Percentiles rank a stretch among this genome's conserved stretches.
Conservation (phyloP, 2,888 invertebrate genomes). For the Trissolcus japonicus region DNA sequence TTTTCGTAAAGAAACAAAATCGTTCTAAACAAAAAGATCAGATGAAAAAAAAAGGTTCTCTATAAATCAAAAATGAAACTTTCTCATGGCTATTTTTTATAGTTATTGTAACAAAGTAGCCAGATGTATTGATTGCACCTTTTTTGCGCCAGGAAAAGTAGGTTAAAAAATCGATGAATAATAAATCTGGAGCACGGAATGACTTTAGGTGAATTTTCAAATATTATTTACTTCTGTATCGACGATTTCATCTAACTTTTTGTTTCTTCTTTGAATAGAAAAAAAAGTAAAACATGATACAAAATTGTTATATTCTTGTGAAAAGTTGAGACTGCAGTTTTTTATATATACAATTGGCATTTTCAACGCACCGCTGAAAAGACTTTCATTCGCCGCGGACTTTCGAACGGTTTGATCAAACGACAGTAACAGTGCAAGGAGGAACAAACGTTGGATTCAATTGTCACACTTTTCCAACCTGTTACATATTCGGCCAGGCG, state of each 20-base stretch:
- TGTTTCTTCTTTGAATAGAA: background rate
- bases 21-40: background rate
- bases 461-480: constrained; percentile 19
- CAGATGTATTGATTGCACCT: constrained; percentile 2
- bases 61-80: background rate
- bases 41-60: background rate
- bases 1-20: constrained; percentile 3
- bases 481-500: background rate
- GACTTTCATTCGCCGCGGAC: constrained; percentile 29
- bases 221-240: background rate
- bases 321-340: too few species aligned
- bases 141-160: background rate
- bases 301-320: too few species aligned
- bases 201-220: constrained; percentile 14
- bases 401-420: constrained; percentile 30
- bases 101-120: background rate
- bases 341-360: too few species aligned
- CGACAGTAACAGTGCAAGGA: constrained; percentile 5
- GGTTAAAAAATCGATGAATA: constrained; percentile 7
- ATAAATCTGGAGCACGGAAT: constrained; percentile 13
- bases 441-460: constrained; percentile 7
- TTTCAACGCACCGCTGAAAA: constrained; percentile 9
- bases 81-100: too few species aligned
- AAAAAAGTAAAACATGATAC: background rate
- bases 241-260: background rate